Percentiles rank a stretch among this genome's conserved stretches.
Evolutionary conservation across 2,888 invertebrate species (phyloP).

Genomic region (Tetragnatha montana): DNA sequence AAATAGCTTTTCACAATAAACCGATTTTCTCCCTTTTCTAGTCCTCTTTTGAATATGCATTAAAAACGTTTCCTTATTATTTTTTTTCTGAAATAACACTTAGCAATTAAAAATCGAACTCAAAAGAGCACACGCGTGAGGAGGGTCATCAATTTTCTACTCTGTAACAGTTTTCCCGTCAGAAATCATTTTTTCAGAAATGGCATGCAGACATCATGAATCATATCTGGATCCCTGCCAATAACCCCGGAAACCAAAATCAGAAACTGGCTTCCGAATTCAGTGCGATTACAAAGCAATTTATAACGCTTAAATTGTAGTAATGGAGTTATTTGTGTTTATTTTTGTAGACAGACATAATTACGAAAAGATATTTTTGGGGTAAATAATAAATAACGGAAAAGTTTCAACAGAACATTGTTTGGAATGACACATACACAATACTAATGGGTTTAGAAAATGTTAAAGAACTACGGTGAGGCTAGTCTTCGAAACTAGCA

Average conservation of each 20-base stretch:
- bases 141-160: neutral
- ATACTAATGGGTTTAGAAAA: too few relatives aligned
- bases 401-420: too few relatives aligned
- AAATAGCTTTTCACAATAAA: neutral
- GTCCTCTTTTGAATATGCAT: neutral
- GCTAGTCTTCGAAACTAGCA: too few relatives aligned
- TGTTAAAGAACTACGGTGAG: too few relatives aligned
- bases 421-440: too few relatives aligned
- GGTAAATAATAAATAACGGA: too few relatives aligned
- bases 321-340: neutral
- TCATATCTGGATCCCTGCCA: neutral
- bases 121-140: neutral
- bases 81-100: neutral
- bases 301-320: neutral
- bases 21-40: neutral
- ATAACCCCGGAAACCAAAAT: neutral
- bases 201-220: neutral
- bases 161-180: neutral
- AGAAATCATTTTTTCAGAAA: neutral
- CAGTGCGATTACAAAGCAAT: neutral
- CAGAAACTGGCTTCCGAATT: neutral
- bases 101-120: neutral
- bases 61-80: neutral
- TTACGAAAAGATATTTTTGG: too few relatives aligned
- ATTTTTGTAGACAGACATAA: too few relatives aligned